Evolutionary conservation across 2,888 invertebrate genomes (phyloP), one percentile per base, ranked within the genome.

Genomic region (Brachyptera putata): DNA sequence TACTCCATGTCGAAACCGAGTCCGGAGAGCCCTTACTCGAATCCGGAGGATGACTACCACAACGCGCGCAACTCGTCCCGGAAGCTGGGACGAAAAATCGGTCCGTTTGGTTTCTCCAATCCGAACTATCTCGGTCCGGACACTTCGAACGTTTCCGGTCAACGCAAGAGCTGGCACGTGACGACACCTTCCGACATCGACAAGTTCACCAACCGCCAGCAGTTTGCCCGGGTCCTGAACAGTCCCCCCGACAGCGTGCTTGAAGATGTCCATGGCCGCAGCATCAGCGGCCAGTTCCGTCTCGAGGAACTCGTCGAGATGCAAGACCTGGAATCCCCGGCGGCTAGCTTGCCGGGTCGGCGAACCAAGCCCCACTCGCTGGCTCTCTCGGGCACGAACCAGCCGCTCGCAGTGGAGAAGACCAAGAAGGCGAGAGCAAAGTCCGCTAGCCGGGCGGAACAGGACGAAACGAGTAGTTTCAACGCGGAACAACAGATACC

Each of bases 81-180:
- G 3, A 53, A 41, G 21, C 53, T 25, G 21, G 48, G 25, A 16
- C 49, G 56, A 7, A 70, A 72, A 21, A 78, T 77, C 49, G 79
- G 80, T 1, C 80, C 80, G 5, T 82, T 83, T 60, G 86, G 87
- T 1, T 88, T 88, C 73, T 85, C 85, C 69, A 88, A 88, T 72
- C 88, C 88, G 3, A 87, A 89, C 72, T 88, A 89, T 70, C 73
- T 87, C 66, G 86, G 86, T 0, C 80, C 86, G 4, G 86, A 86
- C 66, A 75, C 77, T 64, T 71, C 72, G 1, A 64, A 71, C n/a
- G 56, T 67, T 14, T 58, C 63, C 3, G 58, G 50, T 9, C 64
- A 65, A 56, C 53, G 62, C 18, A 64, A 61, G 21, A 61, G 63
- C 4, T 61, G 63, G 63, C 63, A 63, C 30, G 60, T 61, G 16